Conservation (phyloP, 1,140 invertebrate genomes). For the Drosophila setifemur region DNA sequence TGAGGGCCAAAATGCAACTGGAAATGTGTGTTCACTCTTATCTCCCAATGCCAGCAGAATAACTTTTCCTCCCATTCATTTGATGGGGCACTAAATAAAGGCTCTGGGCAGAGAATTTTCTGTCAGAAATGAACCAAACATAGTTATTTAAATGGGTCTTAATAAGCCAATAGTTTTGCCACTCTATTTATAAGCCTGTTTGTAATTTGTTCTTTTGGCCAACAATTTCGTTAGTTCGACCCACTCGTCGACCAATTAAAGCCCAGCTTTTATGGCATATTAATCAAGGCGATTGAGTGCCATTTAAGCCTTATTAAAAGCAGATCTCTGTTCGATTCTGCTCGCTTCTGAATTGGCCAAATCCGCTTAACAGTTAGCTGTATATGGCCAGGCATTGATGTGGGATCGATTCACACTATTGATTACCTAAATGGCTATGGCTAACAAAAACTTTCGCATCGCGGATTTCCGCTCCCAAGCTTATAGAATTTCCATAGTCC, state of each 20-base stretch:
- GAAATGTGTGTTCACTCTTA: constrained; percentile 25
- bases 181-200: not conserved
- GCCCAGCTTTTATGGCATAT: constrained; percentile 58
- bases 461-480: constrained; percentile 71
- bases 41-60: constrained; percentile 11
- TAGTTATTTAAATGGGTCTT: too few species aligned
- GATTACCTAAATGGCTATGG: constrained; percentile 20
- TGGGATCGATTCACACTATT: constrained; percentile 27
- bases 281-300: constrained; percentile 43
- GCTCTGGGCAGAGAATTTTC: too few species aligned
- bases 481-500: constrained; percentile 61
- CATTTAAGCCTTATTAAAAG: constrained; percentile 63
- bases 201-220: not conserved
- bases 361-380: constrained; percentile 15
- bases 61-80: not conserved
- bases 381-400: constrained; percentile 19
- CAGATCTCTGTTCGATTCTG: constrained; percentile 49
- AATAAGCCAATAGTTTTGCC: too few species aligned
- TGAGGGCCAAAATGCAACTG: constrained; percentile 28
- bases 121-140: too few species aligned
- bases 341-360: constrained; percentile 48
- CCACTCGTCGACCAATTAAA: constrained; percentile 32
- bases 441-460: constrained; percentile 39
- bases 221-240: constrained; percentile 40
- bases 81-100: too few species aligned